phyloP scores from a whole-genome alignment of 2,797 vertebrate genomes.

The Thamnophis elegans region DNA sequence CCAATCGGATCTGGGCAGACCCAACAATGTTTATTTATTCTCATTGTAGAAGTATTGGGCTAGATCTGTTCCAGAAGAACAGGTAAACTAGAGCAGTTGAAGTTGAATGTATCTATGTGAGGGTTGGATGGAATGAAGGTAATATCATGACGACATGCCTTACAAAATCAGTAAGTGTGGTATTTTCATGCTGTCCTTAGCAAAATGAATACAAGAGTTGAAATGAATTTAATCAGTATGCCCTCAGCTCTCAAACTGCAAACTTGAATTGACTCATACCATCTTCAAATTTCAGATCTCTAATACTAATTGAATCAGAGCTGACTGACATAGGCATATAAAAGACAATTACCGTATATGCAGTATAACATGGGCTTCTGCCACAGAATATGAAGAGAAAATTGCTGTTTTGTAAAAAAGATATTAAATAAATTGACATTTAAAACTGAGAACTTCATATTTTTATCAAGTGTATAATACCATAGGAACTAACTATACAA shows the following conservation, averaged over 20 bases:
- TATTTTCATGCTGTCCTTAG: neutral
- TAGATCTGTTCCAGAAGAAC: neutral
- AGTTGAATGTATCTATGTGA: neutral
- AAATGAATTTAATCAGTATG: neutral
- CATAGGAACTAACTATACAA: conserved; percentile 51
- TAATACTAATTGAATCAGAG: neutral
- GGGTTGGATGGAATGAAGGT: neutral
- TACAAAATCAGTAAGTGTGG: neutral
- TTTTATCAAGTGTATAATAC: conserved; percentile 52
- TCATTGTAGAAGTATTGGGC: neutral
- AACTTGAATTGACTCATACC: neutral
- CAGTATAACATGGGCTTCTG: conserved; percentile 30
- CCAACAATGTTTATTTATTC: neutral
- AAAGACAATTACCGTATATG: conserved; percentile 19
- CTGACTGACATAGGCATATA: neutral
- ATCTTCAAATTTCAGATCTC: neutral
- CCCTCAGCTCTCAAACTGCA: neutral
- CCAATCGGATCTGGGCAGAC: neutral
- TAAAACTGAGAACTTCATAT: conserved; percentile 52
- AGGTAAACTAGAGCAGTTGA: neutral
- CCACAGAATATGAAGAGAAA: conserved; percentile 41
- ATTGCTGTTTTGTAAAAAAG: conserved; percentile 43
- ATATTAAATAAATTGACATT: conserved; percentile 55
- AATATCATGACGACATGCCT: neutral
- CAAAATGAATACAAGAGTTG: neutral